Evolutionary conservation across 2,888 invertebrate species (phyloP), one percentile per base, ranked within the genome.

Genomic region (Drosophila birchii): DNA sequence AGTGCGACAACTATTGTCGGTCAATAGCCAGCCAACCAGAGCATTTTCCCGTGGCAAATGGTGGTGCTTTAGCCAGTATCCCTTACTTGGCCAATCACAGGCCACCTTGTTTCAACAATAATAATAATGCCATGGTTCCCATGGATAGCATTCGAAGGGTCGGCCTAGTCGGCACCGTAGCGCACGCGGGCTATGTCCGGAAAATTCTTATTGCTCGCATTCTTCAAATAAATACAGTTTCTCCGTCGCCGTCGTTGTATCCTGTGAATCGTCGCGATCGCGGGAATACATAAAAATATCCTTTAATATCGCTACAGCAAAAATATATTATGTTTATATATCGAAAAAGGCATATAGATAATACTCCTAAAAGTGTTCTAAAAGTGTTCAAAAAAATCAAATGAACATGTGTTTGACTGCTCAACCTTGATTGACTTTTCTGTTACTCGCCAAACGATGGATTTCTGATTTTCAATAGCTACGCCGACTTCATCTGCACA

Each of bases 351-450:
- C 34, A 11, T 51, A 26, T 26, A 26, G 18, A 51, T 51, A 51
- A 51, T 51, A 36, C 23, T 53, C 23, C 7, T 18, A 23, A 34
- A 23, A 32, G 32, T 34, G 49, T 43, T 44, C 7, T 54, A n/a
- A 41, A 39, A 41, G 49, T 47, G 43, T 69, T 47, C 32, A n/a
- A n/a, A 11, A 66, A 78, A 87, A 36, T 16, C 6, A 36, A 53
- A 72, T 68, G 76, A 78, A 74, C 77, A 82, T 81, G 78, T 79
- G 75, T 74, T 72, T 54, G 45, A 56, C 45, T 67, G 63, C 72
- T 75, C 73, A 81, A 49, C 38, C 66, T 56, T 32, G 32, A 53
- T 44, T 51, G 20, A 51, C 38, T 34, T 43, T 32, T 18, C 14
- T 14, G 32, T 38, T 11, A 59, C 20, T 29, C 29, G 18, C 23